Evolutionary conservation across 1,140 invertebrate species (phyloP), one percentile per base, ranked within the genome.

Genomic region (Drosophila nasuta): DNA sequence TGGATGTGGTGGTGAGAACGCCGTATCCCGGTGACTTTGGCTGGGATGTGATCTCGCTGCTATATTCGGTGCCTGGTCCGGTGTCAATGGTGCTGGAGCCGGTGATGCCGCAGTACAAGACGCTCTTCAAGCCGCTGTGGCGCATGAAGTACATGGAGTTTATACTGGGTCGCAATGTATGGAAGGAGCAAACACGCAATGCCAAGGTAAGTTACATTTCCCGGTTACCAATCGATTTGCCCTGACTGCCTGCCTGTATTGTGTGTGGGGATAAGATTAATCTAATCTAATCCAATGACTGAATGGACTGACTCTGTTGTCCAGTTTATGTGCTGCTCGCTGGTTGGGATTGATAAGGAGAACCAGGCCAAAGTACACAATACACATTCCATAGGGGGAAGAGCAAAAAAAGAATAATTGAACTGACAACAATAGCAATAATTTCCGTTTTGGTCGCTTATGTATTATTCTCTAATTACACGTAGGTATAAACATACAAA

Each of bases 381-480:
- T 10, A 38, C 2, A 10, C 35, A 38, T 38, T 38, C 35, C 35
- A 38, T 10, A 8, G 30, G 5, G 30, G 30, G 30, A 5, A 33
- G 7, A 33, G 30, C 2, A 25, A 25, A 25, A 25, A 25, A 25
- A 25, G 20, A 25, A 25, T 13, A 56, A 57, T 41, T 35, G 17
- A 57, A 57, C n/a, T 43, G 45, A 35, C 20, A 68, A 54, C 11
- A 35, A 38, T 38, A 10, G 2, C 8, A 33, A 38, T 38, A 38
- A 38, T 38, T 54, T 59, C 48, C 20, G 72, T 51, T 51, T 79
- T 64, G 48, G 43, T 58, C 75, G 51, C 81, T 85, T 81, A 85
- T 85, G 82, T 86, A 85, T 85, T 75, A 86, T 85, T 81, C 66
- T 85, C 62, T 86, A 77, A 68, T 70, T 77, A 85, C 76, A 48